These are phyloP conservation scores for Alcedo atthis DNA, from an alignment of 2,797 vertebrate genomes.

Conservation along the genomic window DNA sequence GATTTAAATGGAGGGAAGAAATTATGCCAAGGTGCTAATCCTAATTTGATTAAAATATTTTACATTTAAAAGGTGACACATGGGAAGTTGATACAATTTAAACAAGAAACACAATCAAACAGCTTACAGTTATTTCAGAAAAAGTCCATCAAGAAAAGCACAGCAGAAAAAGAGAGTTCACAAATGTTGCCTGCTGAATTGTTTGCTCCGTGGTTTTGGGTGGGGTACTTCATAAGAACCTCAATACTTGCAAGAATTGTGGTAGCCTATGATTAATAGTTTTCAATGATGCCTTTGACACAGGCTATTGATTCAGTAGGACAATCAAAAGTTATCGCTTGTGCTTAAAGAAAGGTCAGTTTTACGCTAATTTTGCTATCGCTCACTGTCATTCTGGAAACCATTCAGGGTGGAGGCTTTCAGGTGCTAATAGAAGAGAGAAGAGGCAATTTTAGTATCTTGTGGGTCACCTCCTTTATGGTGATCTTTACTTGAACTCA, in stretches of 20 bases:
- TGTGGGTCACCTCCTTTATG: slow-evolving; percentile 50
- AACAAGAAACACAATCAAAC: not conserved
- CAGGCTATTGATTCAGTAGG: slow-evolving; percentile 12
- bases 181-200: not conserved
- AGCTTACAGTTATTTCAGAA: not conserved
- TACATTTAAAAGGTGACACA: not conserved
- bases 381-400: slow-evolving; percentile 18
- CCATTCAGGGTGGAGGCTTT: not conserved
- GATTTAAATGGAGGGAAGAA: not conserved
- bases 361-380: slow-evolving; percentile 19
- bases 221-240: not conserved
- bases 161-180: not conserved
- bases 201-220: not conserved
- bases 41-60: not conserved
- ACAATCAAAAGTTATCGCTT: not conserved
- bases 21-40: not conserved
- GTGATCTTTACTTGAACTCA: slow-evolving; percentile 49
- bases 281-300: not conserved
- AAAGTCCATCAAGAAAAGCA: not conserved
- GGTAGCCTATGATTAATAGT: not conserved
- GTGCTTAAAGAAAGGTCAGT: slow-evolving; percentile 12
- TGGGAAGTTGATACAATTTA: not conserved
- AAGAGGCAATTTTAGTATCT: slow-evolving; percentile 31
- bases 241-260: not conserved
- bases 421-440: slow-evolving; percentile 39